Evolutionary conservation across 2,797 vertebrate genomes (phyloP).

Genomic region (Alauda arvensis): DNA sequence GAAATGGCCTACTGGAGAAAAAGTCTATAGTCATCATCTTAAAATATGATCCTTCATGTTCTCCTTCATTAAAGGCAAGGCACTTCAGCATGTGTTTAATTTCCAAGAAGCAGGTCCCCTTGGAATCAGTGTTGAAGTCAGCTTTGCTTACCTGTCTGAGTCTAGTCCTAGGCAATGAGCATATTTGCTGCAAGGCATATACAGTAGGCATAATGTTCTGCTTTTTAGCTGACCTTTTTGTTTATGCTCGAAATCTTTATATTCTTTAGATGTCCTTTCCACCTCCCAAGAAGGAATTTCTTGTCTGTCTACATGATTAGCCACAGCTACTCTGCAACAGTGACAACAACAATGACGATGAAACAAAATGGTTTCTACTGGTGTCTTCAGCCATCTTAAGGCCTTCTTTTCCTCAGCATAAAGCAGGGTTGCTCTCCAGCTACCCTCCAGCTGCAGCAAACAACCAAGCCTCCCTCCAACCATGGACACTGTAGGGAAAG

Average conservation of each 20-base stretch:
- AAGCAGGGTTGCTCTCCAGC: constrained; percentile 23
- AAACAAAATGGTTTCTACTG: not conserved
- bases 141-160: constrained; percentile 54
- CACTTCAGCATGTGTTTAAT: not conserved
- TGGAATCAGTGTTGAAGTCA: constrained; percentile 10
- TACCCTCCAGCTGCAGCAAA: not conserved
- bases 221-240: not conserved
- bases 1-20: constrained; percentile 24
- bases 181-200: not conserved
- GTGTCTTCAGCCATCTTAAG: not conserved
- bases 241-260: not conserved
- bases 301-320: not conserved
- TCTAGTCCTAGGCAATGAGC: constrained; percentile 22
- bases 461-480: not conserved
- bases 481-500: not conserved
- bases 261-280: not conserved
- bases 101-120: constrained; percentile 16
- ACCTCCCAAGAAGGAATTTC: not conserved
- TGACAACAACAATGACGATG: not conserved
- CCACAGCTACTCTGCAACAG: constrained; percentile 29
- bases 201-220: not conserved
- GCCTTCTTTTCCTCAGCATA: not conserved
- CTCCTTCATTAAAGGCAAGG: constrained; percentile 22
- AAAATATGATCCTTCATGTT: not conserved
- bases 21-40: not conserved